Evolutionary conservation across 2,113 vertebrate species (phyloP).

Genomic region (Oncorhynchus keta): DNA sequence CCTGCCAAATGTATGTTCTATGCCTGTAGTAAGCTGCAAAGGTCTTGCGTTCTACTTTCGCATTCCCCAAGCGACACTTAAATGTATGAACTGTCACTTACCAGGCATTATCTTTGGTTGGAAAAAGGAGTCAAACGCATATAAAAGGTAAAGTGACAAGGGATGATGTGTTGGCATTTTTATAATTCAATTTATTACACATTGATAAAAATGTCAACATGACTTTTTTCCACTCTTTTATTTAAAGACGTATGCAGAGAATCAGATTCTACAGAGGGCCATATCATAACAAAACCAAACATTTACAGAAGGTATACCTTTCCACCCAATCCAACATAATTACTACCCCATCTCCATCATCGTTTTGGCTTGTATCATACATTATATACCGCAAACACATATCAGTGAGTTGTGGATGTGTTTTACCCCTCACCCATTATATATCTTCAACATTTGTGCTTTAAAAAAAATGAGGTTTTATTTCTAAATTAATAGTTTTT

Average conservation of each 20-base stretch:
- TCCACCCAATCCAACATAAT: slow-evolving; percentile 56
- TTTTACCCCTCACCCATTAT: slow-evolving; percentile 34
- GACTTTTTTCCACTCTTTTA: slow-evolving; percentile 69
- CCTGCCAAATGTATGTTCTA: too few relatives aligned
- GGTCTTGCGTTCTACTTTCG: too few relatives aligned
- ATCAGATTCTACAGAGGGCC: slow-evolving; percentile 75
- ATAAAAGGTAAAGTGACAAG: not conserved
- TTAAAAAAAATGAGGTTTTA: slow-evolving; percentile 60
- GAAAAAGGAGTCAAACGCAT: not conserved
- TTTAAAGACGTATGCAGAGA: slow-evolving; percentile 77
- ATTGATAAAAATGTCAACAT: not conserved
- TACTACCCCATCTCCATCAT: slow-evolving; percentile 30
- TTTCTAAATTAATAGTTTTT: slow-evolving; percentile 24
- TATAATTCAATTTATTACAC: not conserved
- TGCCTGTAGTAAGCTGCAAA: too few relatives aligned
- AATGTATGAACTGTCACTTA: too few relatives aligned
- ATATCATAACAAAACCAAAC: slow-evolving; percentile 73
- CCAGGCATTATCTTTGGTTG: too few relatives aligned
- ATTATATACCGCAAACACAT: slow-evolving; percentile 39
- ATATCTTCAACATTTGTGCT: slow-evolving; percentile 66
- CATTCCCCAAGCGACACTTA: too few relatives aligned
- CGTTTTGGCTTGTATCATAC: not conserved
- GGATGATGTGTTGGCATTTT: not conserved
- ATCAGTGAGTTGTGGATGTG: not conserved
- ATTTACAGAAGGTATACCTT: slow-evolving; percentile 72